These are phyloP conservation scores for Dicrurus megarhynchus DNA, from an alignment of 2,113 vertebrate species.

Conservation along the genomic window DNA sequence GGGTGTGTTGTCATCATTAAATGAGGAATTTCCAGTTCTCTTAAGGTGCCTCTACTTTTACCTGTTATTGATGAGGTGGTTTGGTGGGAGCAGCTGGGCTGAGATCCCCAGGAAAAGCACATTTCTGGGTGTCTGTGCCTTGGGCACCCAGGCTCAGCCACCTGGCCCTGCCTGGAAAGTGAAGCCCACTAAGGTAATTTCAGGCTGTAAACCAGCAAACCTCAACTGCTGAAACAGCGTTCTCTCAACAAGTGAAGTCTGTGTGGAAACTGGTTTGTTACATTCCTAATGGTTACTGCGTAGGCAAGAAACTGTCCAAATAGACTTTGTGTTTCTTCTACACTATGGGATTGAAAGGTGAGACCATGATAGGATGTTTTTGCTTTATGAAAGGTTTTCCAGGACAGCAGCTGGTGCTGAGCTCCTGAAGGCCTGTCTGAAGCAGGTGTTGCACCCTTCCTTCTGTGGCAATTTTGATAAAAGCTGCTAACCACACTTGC, in stretches of 20 bases:
- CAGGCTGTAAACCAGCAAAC: not conserved
- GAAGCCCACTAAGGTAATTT: not conserved
- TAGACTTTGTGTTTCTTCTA: not conserved
- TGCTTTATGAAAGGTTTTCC: not conserved
- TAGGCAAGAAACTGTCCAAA: not conserved
- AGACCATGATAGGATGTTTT: not conserved
- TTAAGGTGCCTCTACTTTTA: not conserved
- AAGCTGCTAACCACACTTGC: not conserved
- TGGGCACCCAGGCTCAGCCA: not conserved
- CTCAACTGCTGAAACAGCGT: not conserved
- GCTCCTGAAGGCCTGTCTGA: not conserved
- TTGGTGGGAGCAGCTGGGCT: not conserved
- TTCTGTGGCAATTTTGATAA: not conserved
- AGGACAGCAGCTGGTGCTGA: not conserved
- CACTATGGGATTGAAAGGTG: not conserved
- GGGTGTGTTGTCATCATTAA: not conserved
- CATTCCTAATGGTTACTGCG: not conserved
- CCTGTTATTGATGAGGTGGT: not conserved
- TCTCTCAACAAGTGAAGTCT: not conserved
- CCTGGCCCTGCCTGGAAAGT: not conserved
- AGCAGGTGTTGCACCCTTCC: not conserved
- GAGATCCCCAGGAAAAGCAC: not conserved
- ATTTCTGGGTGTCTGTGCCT: not conserved
- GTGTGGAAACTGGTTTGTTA: not conserved
- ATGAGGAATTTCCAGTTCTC: not conserved